Percentiles rank a stretch among this genome's conserved stretches.
These are phyloP conservation scores for Sceloporus undulatus DNA, from an alignment of 2,113 vertebrate genomes.

Conservation along the genomic window DNA sequence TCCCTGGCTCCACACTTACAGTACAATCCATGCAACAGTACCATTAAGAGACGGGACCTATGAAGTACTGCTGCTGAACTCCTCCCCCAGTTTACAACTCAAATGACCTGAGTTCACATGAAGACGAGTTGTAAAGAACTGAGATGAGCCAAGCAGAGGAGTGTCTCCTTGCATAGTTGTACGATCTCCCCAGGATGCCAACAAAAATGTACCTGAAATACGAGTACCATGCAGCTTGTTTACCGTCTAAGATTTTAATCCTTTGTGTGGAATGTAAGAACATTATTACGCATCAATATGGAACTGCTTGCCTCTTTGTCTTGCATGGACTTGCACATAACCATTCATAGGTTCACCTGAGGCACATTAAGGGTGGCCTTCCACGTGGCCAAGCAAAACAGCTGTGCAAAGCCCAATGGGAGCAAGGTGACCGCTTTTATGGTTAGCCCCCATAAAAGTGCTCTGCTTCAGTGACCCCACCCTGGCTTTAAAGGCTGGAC, in stretches of 20 bases:
- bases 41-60: neutral
- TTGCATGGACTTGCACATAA: neutral
- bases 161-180: neutral
- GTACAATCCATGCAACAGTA: neutral
- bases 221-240: slow-evolving; percentile 17
- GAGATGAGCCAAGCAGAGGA: neutral
- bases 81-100: neutral
- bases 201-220: neutral
- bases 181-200: neutral
- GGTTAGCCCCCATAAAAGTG: neutral
- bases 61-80: neutral
- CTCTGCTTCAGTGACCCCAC: neutral
- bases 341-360: neutral
- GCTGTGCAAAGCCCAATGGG: neutral
- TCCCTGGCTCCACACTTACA: neutral
- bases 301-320: neutral
- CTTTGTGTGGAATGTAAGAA: slow-evolving; percentile 20
- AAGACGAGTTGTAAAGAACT: neutral
- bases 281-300: slow-evolving; percentile 6
- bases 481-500: too few species aligned
- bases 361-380: neutral
- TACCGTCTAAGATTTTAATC: slow-evolving; percentile 8
- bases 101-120: neutral
- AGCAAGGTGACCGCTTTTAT: neutral
- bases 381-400: neutral